Base-by-base conservation (phyloP, 2,888 invertebrate genomes). In the Synanthedon formicaeformis region DNA sequence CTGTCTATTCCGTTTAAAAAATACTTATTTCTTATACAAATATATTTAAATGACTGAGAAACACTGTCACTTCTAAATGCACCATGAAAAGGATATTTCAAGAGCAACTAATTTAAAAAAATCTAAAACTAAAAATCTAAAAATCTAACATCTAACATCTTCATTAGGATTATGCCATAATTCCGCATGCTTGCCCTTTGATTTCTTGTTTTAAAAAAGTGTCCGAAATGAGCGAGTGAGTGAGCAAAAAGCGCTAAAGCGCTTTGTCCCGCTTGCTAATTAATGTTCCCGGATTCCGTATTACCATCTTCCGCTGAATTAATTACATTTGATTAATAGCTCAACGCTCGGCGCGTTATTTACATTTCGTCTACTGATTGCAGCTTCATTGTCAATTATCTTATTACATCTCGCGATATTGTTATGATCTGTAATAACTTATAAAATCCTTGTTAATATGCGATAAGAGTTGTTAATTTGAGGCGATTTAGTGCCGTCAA, bases 271-370 rank as follows among this genome's bases (percentile, higher is more conserved):
- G 48, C 23, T 40, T 34, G 41, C 49, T 54, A 56, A 56, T 52
- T 56, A 52, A 54, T 56, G 48, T 50, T 49, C 40, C 41, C 52
- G 52, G 55, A 56, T 54, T 49, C 52, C 52, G 34, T 52, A 56
- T 54, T 54, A 56, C 52, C 55, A 51, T 54, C 55, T 56, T 56
- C 55, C 55, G 54, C 52, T 51, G 55, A 56, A 54, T 56, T 56
- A 50, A 56, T 56, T 56, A 54, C 54, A 13, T 6, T 52, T 56
- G 52, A 56, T 54, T 54, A 54, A 56, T 56, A 54, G 52, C 50
- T 51, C 41, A 34, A 34, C 34, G 34, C 50, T 34, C 41, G 41
- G 34, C 40, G 50, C 45, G 45, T 13, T 45, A 45, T 45, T 45
- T 45, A 45, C 45, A n/a, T 45, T 45, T 45, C 13, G 13, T 45